These are phyloP conservation scores for Theristicus caerulescens DNA, from an alignment of 2,113 vertebrate species.

Conservation along the genomic window DNA sequence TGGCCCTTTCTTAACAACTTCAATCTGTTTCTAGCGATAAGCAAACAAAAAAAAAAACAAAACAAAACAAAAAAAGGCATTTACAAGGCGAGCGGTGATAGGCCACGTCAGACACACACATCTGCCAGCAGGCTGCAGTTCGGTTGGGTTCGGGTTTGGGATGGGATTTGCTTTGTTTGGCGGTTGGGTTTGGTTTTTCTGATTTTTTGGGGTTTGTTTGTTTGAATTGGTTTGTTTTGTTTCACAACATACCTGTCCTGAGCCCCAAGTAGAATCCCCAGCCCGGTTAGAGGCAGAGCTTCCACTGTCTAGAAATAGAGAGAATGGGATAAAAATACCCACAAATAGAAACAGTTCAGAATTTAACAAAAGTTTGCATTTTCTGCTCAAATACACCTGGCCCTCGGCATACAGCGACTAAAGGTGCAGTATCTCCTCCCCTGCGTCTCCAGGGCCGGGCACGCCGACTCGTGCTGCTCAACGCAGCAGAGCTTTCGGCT, in stretches of 20 bases:
- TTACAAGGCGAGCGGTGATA: constrained; percentile 37
- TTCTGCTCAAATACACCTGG: constrained; percentile 48
- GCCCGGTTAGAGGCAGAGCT: constrained; percentile 68
- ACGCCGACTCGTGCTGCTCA: not conserved
- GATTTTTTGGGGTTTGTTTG: not conserved
- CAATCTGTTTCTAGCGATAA: constrained; percentile 83
- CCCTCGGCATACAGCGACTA: not conserved
- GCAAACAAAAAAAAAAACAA: not conserved
- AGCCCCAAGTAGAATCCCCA: constrained; percentile 72
- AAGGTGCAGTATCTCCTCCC: constrained; percentile 49
- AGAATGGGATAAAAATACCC: constrained; percentile 73
- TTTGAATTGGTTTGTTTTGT: not conserved
- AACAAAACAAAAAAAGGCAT: constrained; percentile 4
- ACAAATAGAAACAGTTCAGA: constrained; percentile 55
- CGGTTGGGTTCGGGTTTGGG: constrained; percentile 29
- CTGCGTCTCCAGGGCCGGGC: not conserved
- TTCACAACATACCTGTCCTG: constrained; percentile 74
- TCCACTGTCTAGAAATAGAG: constrained; percentile 75
- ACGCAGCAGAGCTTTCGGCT: not conserved
- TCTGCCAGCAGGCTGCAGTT: constrained; percentile 30
- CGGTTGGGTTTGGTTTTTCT: not conserved
- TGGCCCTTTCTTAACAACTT: constrained; percentile 88
- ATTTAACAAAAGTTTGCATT: constrained; percentile 44
- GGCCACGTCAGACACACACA: not conserved
- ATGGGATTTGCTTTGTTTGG: constrained; percentile 43